Evolutionary conservation across 2,113 vertebrate genomes (phyloP).

Genomic region (Colistium nudipinnis): DNA sequence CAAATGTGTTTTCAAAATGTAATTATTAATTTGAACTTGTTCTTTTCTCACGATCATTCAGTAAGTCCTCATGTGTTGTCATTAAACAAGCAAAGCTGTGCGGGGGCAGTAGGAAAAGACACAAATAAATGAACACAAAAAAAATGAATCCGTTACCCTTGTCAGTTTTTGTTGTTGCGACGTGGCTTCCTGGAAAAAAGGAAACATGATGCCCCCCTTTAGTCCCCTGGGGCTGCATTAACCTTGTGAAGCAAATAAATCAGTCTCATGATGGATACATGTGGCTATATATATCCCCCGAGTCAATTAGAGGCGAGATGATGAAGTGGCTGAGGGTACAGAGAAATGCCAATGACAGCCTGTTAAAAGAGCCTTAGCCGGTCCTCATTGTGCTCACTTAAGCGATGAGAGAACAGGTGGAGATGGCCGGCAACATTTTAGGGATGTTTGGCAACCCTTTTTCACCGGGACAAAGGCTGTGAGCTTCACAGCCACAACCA

Average conservation of each 20-base stretch:
- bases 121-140: neutral
- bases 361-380: slow-evolving; percentile 27
- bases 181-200: slow-evolving; percentile 8
- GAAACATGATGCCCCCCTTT: slow-evolving; percentile 7
- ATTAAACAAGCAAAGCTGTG: neutral
- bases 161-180: slow-evolving; percentile 2
- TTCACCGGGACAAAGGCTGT: too few species aligned
- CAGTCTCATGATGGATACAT: slow-evolving; percentile 57
- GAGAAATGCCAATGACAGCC: slow-evolving; percentile 41
- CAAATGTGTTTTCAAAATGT: neutral
- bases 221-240: slow-evolving; percentile 57
- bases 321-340: slow-evolving; percentile 54
- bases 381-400: neutral
- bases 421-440: neutral
- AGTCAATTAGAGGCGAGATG: slow-evolving; percentile 72
- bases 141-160: neutral
- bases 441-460: neutral
- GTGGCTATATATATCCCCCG: slow-evolving; percentile 73
- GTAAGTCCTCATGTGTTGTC: neutral
- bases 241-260: slow-evolving; percentile 71
- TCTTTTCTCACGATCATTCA: neutral
- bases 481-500: neutral
- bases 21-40: neutral
- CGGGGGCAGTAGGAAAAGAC: neutral
- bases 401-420: slow-evolving; percentile 21